Evolutionary conservation across 1,140 invertebrate species (phyloP), one percentile per base, ranked within the genome.

Genomic region (Physella acuta): DNA sequence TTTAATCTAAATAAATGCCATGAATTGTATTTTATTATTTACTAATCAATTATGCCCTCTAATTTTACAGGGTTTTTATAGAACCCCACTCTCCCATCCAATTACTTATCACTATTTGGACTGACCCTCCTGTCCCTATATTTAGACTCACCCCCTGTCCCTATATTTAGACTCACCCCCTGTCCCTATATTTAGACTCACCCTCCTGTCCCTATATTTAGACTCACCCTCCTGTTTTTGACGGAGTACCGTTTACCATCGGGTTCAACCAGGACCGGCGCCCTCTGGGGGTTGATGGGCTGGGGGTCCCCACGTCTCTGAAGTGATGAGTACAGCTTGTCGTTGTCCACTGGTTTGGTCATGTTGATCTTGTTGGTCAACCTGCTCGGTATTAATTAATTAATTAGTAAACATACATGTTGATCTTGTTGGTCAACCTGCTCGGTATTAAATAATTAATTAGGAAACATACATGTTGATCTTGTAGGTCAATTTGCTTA

Each of bases 211-310:
- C n/a, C n/a, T n/a, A n/a, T n/a, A n/a, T n/a, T n/a, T n/a, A n/a
- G n/a, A n/a, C 49, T 53, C 17, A 67, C 64, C 64, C 31, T 8
- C 37, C 39, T 55, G 34, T 56, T 36, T 20, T 55, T 56, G 11
- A 81, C 52, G n/a, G 37, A 73, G 68, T 77, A 81, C 33, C 79
- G 51, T 52, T 69, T 73, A 17, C 79, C 78, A 17, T 75, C 71
- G n/a, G 79, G 74, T 61, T 79, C 76, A 1, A 67, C 70, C 24
- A 68, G 61, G 31, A 37, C 36, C 16, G 69, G 72, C 61, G 49
- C 75, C 64, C 64, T 67, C 61, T 68, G 73, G 56, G 59, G 73
- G 34, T 36, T 64, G 24, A 37, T 53, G 28, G 72, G 71, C 36
- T 68, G 30, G 17, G 74, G 61, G 26, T 75, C 39, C 20, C 73